phyloP scores from a whole-genome alignment of 2,888 invertebrate species.

The Patella ulyssiponensis region DNA sequence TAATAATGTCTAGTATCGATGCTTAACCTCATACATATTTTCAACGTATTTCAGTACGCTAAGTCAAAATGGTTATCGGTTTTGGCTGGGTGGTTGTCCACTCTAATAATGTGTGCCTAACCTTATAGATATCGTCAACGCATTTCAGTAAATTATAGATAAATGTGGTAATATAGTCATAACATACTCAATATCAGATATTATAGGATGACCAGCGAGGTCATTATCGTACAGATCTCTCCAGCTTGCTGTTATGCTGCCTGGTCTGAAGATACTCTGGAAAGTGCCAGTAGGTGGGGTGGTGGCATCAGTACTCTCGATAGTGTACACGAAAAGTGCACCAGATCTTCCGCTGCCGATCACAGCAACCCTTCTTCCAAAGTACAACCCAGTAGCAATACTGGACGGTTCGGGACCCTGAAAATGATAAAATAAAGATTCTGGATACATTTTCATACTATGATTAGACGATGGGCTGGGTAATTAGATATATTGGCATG shows the following conservation, averaged over 20 bases:
- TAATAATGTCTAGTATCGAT: no score
- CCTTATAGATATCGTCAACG: no score
- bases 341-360: conserved; percentile 4
- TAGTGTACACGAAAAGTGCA: conserved; percentile 9
- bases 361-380: neutral
- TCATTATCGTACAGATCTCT: neutral
- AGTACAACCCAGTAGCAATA: neutral
- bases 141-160: no score
- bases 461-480: no score
- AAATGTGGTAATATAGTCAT: neutral
- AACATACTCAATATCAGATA: conserved; percentile 8
- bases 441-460: no score
- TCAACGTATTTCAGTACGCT: no score
- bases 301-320: neutral
- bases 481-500: no score
- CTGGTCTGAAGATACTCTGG: conserved; percentile 13
- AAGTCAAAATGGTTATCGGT: no score
- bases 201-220: neutral
- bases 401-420: conserved; percentile 13
- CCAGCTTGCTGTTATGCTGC: neutral
- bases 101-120: no score
- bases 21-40: no score
- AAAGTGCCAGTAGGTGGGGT: neutral
- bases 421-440: neutral
- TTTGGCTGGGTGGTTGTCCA: no score